phyloP scores from a whole-genome alignment of 2,888 invertebrate species.

The Drosophila mimica region DNA sequence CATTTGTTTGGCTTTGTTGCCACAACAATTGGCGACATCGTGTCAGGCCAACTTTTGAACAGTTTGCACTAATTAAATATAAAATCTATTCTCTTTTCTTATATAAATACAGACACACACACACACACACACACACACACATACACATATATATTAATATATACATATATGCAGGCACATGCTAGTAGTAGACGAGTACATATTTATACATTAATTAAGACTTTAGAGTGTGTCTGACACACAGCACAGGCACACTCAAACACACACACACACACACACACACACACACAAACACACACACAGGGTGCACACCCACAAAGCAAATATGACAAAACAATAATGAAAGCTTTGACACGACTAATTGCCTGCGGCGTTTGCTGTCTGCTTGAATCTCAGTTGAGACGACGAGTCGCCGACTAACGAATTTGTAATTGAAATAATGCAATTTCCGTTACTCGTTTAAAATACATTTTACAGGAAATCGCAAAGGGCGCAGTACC shows the following conservation, averaged over 20 bases:
- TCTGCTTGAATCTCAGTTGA: constrained; percentile 69
- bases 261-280: constrained; percentile 25
- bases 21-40: constrained; percentile 77
- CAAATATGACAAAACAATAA: constrained; percentile 81
- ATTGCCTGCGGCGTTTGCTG: constrained; percentile 79
- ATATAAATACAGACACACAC: constrained; percentile 23
- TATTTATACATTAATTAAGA: constrained; percentile 78
- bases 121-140: constrained; percentile 3
- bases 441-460: constrained; percentile 81
- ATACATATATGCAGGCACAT: neutral
- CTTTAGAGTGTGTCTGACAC: constrained; percentile 75
- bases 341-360: constrained; percentile 82
- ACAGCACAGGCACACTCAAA: constrained; percentile 33
- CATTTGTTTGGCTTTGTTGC: constrained; percentile 73
- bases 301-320: constrained; percentile 40
- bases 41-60: constrained; percentile 70
- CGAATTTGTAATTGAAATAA: constrained; percentile 81
- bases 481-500: constrained; percentile 73
- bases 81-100: constrained; percentile 73
- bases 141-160: neutral
- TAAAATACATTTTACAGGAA: constrained; percentile 80
- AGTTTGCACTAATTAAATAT: constrained; percentile 74
- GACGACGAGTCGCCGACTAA: constrained; percentile 51
- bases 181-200: constrained; percentile 40
- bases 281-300: constrained; percentile 46